A percentile compares a stretch with the other conserved stretches of the same genome.
Conservation (phyloP, 1,140 invertebrate genomes). For the Polypedilum pembai region DNA sequence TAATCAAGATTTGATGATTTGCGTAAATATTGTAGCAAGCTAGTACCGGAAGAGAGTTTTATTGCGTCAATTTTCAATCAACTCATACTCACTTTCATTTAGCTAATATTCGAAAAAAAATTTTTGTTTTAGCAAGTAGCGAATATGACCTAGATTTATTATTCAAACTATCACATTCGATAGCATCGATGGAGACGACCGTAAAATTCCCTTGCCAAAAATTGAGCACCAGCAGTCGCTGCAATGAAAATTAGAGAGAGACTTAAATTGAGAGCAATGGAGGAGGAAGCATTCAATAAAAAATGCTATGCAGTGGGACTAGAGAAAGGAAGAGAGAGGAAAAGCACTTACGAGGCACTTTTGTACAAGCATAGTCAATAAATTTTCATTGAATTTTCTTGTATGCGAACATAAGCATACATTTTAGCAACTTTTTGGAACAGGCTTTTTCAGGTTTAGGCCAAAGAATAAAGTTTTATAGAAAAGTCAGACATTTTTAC, state of each 20-base stretch:
- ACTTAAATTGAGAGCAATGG: neutral
- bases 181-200: too few relatives aligned
- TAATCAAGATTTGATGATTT: slow-evolving; percentile 10
- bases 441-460: too few relatives aligned
- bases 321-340: neutral
- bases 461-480: too few relatives aligned
- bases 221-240: too few relatives aligned
- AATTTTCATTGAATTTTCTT: neutral
- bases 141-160: slow-evolving; percentile 7
- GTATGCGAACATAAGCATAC: too few relatives aligned
- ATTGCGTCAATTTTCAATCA: neutral
- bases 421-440: too few relatives aligned
- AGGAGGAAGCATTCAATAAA: neutral
- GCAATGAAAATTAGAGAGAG: too few relatives aligned
- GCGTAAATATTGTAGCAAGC: neutral
- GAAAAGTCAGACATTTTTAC: too few relatives aligned
- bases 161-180: neutral
- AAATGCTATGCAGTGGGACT: neutral
- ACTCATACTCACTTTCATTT: neutral
- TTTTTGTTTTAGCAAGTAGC: neutral
- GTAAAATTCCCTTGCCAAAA: too few relatives aligned
- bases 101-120: too few relatives aligned
- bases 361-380: neutral
- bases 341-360: neutral
- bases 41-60: neutral